Evolutionary conservation across 1,140 invertebrate species (phyloP).

Genomic region (Copidosoma floridanum): DNA sequence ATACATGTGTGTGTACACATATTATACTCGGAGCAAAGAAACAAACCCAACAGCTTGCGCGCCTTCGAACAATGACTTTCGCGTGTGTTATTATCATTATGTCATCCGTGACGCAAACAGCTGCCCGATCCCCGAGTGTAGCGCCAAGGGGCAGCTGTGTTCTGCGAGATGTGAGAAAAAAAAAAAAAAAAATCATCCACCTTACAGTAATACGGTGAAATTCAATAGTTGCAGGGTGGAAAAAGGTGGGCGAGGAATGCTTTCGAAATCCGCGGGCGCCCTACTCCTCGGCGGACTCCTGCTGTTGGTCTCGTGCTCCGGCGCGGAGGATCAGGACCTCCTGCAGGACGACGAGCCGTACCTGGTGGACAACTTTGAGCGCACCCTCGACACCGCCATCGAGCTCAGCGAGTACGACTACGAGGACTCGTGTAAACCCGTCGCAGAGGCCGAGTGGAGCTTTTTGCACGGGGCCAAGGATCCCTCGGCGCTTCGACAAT

Average conservation of each 20-base stretch:
- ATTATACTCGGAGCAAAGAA: no score
- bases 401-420: constrained; percentile 43
- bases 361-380: not conserved
- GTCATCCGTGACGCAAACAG: no score
- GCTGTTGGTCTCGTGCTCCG: not conserved
- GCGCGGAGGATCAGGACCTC: not conserved
- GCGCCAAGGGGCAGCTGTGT: no score
- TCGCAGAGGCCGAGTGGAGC: constrained; percentile 42
- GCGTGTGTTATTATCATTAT: no score
- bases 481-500: constrained; percentile 27
- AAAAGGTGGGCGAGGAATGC: constrained; percentile 24
- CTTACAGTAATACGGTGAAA: no score
- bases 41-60: no score
- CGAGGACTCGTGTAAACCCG: constrained; percentile 42
- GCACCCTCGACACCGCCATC: constrained; percentile 21
- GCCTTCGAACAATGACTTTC: no score
- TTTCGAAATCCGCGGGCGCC: constrained; percentile 12
- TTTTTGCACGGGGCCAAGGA: constrained; percentile 38
- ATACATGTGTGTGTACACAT: no score
- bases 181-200: no score
- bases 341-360: no score
- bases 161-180: no score
- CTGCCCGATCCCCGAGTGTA: no score
- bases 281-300: constrained; percentile 1
- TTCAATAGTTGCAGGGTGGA: constrained; percentile 2